A percentile compares a stretch with the other conserved stretches of the same genome.
phyloP scores from a whole-genome alignment of 2,888 invertebrate species.

The Xylota segnis region DNA sequence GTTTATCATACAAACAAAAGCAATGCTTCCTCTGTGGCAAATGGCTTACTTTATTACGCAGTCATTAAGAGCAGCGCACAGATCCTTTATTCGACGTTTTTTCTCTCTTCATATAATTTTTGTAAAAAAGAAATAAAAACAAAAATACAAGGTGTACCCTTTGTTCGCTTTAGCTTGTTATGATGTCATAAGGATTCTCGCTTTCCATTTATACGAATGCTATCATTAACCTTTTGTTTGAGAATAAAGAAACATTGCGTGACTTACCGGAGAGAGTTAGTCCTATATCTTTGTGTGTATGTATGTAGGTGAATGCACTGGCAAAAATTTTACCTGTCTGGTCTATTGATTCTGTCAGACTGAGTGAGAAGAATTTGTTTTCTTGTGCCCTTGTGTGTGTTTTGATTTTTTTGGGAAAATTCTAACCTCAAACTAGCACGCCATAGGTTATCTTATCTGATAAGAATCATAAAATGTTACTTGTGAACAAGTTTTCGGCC shows the following conservation, averaged over 20 bases:
- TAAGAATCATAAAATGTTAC: conserved; percentile 12
- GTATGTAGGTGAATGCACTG: conserved; percentile 47
- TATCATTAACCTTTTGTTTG: conserved; percentile 70
- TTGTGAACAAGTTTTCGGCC: conserved; percentile 13
- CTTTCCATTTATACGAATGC: conserved; percentile 59
- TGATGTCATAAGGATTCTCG: conserved; percentile 71
- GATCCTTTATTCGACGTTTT: conserved; percentile 10
- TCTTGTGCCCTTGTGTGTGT: conserved; percentile 1
- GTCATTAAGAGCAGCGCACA: conserved; percentile 20
- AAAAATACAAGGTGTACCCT: conserved; percentile 8
- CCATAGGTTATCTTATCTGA: conserved; percentile 41
- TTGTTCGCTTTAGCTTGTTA: conserved; percentile 27
- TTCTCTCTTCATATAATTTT: conserved; percentile 23
- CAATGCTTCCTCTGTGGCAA: background rate
- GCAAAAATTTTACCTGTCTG: conserved; percentile 38
- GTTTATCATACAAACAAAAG: conserved; percentile 29
- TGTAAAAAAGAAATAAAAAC: background rate
- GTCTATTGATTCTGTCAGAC: conserved; percentile 24
- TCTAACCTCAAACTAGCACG: background rate
- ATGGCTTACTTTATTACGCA: conserved; percentile 38
- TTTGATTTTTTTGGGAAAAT: conserved; percentile 23
- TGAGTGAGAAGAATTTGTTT: background rate
- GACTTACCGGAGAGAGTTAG: conserved; percentile 25
- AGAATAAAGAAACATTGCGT: conserved; percentile 49
- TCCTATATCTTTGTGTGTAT: no score